phyloP scores from a whole-genome alignment of 2,888 invertebrate genomes.

The Rhimphoctona megacephalus region DNA sequence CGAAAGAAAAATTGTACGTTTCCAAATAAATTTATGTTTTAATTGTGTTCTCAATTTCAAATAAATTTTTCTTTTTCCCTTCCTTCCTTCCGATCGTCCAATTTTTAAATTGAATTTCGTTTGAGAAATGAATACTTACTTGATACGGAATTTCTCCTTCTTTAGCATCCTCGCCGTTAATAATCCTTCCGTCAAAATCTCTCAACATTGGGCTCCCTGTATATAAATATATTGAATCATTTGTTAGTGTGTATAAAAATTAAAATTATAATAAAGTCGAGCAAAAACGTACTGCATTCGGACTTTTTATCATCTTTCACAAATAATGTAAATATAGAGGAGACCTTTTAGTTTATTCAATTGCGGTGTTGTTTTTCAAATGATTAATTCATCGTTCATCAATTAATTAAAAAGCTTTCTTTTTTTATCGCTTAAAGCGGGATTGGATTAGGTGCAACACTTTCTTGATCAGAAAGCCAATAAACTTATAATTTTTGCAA shows the following conservation, averaged over 20 bases:
- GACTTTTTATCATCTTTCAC: neutral
- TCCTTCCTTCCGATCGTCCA: neutral
- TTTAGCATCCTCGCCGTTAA: slow-evolving; percentile 73
- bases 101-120: neutral
- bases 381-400: no score
- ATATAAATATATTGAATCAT: neutral
- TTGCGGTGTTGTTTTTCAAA: no score
- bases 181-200: slow-evolving; percentile 48
- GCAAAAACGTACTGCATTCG: neutral
- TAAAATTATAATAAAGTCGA: neutral
- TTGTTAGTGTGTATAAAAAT: neutral
- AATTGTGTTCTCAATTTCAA: neutral
- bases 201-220: slow-evolving; percentile 51
- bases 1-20: neutral
- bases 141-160: slow-evolving; percentile 79
- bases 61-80: neutral
- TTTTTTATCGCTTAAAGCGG: no score
- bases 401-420: no score
- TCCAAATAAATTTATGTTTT: neutral
- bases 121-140: slow-evolving; percentile 68
- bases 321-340: neutral
- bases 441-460: no score
- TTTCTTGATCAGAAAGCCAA: no score
- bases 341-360: no score
- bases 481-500: no score